Evolutionary conservation across 2,113 vertebrate genomes (phyloP).

Genomic region (Lathamus discolor): DNA sequence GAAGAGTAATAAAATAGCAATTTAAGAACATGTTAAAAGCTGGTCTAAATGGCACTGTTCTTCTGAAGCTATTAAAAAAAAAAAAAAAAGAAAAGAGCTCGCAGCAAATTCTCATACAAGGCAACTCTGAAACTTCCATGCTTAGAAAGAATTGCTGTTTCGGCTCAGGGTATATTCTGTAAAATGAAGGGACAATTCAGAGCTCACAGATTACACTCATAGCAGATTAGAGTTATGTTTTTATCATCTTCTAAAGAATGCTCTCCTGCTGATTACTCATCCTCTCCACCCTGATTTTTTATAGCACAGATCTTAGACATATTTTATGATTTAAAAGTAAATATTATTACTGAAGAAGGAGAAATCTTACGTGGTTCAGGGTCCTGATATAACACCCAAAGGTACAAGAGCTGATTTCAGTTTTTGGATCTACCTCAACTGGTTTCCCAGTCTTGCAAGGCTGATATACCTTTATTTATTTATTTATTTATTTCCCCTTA

Average conservation of each 20-base stretch:
- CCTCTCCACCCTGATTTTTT: background rate
- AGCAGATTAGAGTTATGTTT: background rate
- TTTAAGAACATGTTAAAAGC: slow-evolving; percentile 76
- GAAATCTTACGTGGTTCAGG: background rate
- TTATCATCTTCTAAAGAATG: background rate
- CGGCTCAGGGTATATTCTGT: background rate
- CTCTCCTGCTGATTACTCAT: background rate
- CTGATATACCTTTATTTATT: background rate
- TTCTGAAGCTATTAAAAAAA: slow-evolving; percentile 65
- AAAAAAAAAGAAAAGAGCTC: background rate
- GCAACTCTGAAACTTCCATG: slow-evolving; percentile 15
- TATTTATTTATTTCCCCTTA: rapidly evolving
- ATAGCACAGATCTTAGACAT: background rate
- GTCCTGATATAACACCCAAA: background rate
- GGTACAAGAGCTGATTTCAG: background rate
- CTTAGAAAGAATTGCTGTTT: background rate
- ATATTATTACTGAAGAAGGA: background rate
- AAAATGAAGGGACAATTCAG: background rate
- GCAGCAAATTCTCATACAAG: slow-evolving; percentile 27
- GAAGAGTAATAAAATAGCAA: slow-evolving; percentile 74
- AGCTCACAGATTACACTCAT: background rate
- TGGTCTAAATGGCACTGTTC: slow-evolving; percentile 62
- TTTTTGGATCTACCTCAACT: background rate
- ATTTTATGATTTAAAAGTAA: background rate
- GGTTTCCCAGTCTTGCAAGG: background rate